Conservation (phyloP, 2,888 invertebrate genomes). For the Thyatira batis region DNA sequence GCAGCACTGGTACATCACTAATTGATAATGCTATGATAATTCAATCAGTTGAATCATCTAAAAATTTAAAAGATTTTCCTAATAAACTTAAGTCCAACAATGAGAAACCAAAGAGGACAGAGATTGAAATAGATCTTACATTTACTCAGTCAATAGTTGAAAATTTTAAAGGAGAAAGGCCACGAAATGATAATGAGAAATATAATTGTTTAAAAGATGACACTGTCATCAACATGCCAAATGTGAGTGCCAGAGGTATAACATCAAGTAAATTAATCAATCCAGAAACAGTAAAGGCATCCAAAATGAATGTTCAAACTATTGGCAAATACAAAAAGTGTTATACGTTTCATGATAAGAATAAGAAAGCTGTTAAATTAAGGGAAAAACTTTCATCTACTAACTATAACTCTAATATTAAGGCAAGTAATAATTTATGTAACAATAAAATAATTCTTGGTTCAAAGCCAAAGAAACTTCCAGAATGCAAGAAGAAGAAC, state of each 20-base stretch:
- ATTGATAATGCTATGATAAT: not conserved
- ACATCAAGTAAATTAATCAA: not conserved
- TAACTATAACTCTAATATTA: constrained; percentile 1
- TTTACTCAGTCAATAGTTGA: not conserved
- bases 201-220: not conserved
- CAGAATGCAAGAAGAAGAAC: constrained; percentile 4
- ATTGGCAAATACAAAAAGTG: not conserved
- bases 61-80: not conserved
- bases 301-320: not conserved
- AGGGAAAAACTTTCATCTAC: not conserved
- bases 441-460: constrained; percentile 54
- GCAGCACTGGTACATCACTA: not conserved
- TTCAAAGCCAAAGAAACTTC: constrained; percentile 37
- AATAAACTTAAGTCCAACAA: not conserved
- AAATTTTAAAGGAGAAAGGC: not conserved
- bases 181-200: not conserved
- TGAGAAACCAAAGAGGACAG: not conserved
- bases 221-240: not conserved
- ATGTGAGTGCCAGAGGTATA: not conserved
- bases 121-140: not conserved
- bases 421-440: constrained; percentile 8
- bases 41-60: not conserved
- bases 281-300: not conserved
- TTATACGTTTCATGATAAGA: not conserved
- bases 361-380: not conserved